Base-by-base conservation (phyloP, 1,140 invertebrate species). In the Tyrophagus putrescentiae region DNA sequence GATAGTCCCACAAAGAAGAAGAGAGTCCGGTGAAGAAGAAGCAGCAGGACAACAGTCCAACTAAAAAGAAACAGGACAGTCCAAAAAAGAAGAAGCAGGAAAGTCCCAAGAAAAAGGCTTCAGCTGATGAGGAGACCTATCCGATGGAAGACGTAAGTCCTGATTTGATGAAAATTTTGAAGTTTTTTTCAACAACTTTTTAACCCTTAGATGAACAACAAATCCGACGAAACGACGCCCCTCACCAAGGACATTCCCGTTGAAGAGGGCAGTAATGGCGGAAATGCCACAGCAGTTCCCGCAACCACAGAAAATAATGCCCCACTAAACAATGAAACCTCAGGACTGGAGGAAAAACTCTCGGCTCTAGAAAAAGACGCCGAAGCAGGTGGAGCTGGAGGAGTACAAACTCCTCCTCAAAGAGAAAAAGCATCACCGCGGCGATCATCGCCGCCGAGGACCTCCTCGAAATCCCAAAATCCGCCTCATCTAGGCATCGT, bases 161-260 rank as follows among this genome's bases (percentile, higher is more conserved):
- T 52, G 13, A 3, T 42, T 42, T 42, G 1, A 3, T 42, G 18
- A 1, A n/a, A 3, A 39, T 39, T 39, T 39, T 39, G 36, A 39
- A 13, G 13, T 13, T 13, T 39, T 39, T 13, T 21, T 39, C 36
- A 39, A 13, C 13, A 39, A 39, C 21, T 39, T 13, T 39, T 13
- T 39, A 21, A 39, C 21, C 13, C 13, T 13, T 18, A 48, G 45
- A 48, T 48, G 7, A 48, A 48, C 31, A 54, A 13, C 11, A 54
- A 54, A 33, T 34, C 27, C 3, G 52, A 54, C 25, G 52, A 54
- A 54, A 54, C 52, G 25, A 54, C 52, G 25, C 52, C 52, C n/a
- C 27, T 54, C 13, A 54, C 52, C 11, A 54, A 54, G 25, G 18
- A 42, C 25, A 28, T n/a, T n/a, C n/a, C 3, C 13, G 28, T 34